phyloP scores from a whole-genome alignment of 2,797 vertebrate species.

The Iguana delicatissima region DNA sequence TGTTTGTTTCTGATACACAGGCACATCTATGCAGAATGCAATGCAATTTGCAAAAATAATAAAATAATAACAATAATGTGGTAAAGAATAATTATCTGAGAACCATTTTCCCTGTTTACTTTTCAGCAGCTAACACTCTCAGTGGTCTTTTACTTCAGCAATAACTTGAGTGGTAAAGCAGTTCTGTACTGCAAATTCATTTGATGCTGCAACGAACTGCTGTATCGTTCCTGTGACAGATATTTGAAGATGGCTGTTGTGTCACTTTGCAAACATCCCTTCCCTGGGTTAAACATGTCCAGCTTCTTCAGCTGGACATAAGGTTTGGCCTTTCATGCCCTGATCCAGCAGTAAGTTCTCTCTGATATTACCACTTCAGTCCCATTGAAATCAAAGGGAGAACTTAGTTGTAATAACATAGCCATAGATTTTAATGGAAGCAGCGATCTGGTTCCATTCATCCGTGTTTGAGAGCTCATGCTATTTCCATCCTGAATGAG shows the following conservation, averaged over 20 bases:
- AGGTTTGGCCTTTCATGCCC: background rate
- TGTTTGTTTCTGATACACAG: conserved; percentile 34
- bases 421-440: background rate
- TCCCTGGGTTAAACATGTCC: no score
- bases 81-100: conserved; percentile 18
- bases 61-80: conserved; percentile 5
- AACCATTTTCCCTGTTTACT: background rate
- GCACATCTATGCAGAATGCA: conserved; percentile 18
- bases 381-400: background rate
- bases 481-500: no score
- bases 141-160: background rate
- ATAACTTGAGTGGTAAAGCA: background rate
- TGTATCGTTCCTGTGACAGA: no score
- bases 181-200: background rate
- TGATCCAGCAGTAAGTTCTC: background rate
- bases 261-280: no score
- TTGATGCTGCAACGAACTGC: background rate
- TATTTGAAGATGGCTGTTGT: no score
- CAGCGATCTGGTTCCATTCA: background rate
- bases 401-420: background rate
- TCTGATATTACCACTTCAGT: background rate
- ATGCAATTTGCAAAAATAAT: conserved; percentile 17
- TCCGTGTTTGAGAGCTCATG: background rate
- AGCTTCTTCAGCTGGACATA: no score
- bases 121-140: background rate